Evolutionary conservation across 2,888 invertebrate species (phyloP), one percentile per base, ranked within the genome.

Genomic region (Napeogenes sylphis): DNA sequence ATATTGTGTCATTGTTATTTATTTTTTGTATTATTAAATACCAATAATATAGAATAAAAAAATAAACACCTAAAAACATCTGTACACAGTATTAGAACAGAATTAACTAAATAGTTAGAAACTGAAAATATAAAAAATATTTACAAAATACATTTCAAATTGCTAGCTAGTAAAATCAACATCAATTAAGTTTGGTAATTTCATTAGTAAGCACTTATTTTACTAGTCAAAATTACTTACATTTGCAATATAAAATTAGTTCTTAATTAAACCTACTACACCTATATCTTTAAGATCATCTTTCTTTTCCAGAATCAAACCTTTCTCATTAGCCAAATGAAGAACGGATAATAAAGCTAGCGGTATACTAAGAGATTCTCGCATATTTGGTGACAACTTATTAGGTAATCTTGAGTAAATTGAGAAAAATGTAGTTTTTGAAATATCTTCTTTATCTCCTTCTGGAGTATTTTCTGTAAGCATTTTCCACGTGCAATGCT

Each of bases 291-390:
- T 84, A 3, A 92, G 76, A 68, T 92, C 88, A 0, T 87, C 78
- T 12, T 83, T 82, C 61, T 91, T 92, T 70, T 90, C 85, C 33
- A 94, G 77, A 46, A 92, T 77, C 1, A 95, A 83, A 46, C 91
- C 93, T 73, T 94, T 93, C 78, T 97, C 97, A 79, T 97, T 97
- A 3, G 96, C 95, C 72, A 97, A 87, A 89, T 97, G 97, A 4
- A 97, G 87, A 21, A 97, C 88, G 0, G 96, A 95, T 33, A 96
- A 93, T 80, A 97, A 94, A 0, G 96, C 95, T 60, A 97, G 91
- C 0, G 96, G 94, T 35, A 94, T 92, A 76, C 95, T 95, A 58
- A 97, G 88, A 33, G 96, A 94, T 58, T 94, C 94, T 0, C 92
- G 87, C 92, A 95, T 95, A 68, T 90, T 92, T 10, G 89, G 80